Percentiles rank a stretch among this genome's conserved stretches.
Conservation (phyloP, 2,797 vertebrate genomes). For the Chaunax sp. region DNA sequence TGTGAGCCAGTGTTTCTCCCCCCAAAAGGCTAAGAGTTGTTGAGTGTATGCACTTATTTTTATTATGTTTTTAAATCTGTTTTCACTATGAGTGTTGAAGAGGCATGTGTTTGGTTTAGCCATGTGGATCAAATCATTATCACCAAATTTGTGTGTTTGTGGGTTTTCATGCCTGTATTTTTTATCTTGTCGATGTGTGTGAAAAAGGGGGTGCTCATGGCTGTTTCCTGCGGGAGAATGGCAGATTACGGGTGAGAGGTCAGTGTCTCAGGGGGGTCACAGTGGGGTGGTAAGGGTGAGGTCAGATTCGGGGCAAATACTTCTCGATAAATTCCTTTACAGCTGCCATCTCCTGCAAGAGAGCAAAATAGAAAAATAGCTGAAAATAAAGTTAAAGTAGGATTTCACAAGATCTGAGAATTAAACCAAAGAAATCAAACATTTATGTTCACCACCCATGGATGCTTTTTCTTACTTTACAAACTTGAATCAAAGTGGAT, state of each 20-base stretch:
- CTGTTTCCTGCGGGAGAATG: conserved; percentile 87
- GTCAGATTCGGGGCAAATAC: conserved; percentile 94
- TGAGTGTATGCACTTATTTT: conserved; percentile 38
- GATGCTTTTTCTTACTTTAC: too few relatives aligned
- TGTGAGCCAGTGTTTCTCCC: conserved; percentile 66
- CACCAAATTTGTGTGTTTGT: conserved; percentile 32
- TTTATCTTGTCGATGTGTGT: conserved; percentile 41
- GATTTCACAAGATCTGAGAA: background rate
- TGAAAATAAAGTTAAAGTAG: background rate
- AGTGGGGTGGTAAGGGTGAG: conserved; percentile 76
- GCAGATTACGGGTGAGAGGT: conserved; percentile 83
- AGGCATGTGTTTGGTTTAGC: conserved; percentile 41
- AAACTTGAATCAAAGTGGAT: too few relatives aligned
- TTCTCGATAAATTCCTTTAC: conserved; percentile 98
- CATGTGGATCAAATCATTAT: conserved; percentile 35
- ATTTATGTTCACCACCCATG: too few relatives aligned
- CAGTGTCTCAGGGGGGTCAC: conserved; percentile 76
- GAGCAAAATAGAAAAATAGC: conserved; percentile 4
- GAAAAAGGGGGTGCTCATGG: conserved; percentile 76
- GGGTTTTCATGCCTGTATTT: conserved; percentile 34
- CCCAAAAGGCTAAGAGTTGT: conserved; percentile 54
- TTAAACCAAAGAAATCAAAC: too few relatives aligned
- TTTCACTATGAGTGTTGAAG: conserved; percentile 7
- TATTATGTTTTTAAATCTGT: conserved; percentile 20
- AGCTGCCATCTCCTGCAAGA: conserved; percentile 91